A percentile compares a stretch with the other conserved stretches of the same genome.
phyloP scores from a whole-genome alignment of 2,888 invertebrate species.

The Dynastes grantii region DNA sequence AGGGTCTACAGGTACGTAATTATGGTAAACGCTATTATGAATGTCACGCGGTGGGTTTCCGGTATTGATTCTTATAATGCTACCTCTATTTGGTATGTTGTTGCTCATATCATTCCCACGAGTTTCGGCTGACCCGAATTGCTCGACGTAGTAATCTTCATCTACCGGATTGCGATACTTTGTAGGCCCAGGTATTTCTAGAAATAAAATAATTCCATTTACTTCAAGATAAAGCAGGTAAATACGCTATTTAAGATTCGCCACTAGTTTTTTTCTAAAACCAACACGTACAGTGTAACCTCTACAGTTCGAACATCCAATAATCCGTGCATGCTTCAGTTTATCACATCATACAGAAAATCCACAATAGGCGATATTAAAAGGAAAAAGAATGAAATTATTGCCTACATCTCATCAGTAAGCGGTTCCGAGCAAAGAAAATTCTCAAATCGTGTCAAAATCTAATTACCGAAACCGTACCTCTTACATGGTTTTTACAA shows the following conservation, averaged over 20 bases:
- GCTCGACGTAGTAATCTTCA: conserved; percentile 76
- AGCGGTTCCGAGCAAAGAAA: too few relatives aligned
- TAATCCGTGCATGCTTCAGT: too few relatives aligned
- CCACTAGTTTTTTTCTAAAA: background rate
- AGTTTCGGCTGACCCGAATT: conserved; percentile 81
- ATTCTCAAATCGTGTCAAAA: too few relatives aligned
- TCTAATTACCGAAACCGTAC: too few relatives aligned
- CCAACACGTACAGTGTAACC: background rate
- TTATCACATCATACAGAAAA: too few relatives aligned
- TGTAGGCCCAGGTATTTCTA: conserved; percentile 86
- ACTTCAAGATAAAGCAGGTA: too few relatives aligned
- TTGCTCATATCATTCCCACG: conserved; percentile 75
- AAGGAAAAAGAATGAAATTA: too few relatives aligned
- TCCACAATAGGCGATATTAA: too few relatives aligned
- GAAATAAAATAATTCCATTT: conserved; percentile 32
- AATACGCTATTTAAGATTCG: background rate
- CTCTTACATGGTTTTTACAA: too few relatives aligned
- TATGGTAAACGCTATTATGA: conserved; percentile 55
- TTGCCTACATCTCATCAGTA: too few relatives aligned
- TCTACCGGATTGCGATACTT: conserved; percentile 72
- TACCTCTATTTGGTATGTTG: conserved; percentile 63
- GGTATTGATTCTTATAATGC: conserved; percentile 49
- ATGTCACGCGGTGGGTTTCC: conserved; percentile 52
- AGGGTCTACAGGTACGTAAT: conserved; percentile 62
- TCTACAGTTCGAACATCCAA: too few relatives aligned